phyloP scores from a whole-genome alignment of 2,888 invertebrate species.

The Geotrupes spiniger region DNA sequence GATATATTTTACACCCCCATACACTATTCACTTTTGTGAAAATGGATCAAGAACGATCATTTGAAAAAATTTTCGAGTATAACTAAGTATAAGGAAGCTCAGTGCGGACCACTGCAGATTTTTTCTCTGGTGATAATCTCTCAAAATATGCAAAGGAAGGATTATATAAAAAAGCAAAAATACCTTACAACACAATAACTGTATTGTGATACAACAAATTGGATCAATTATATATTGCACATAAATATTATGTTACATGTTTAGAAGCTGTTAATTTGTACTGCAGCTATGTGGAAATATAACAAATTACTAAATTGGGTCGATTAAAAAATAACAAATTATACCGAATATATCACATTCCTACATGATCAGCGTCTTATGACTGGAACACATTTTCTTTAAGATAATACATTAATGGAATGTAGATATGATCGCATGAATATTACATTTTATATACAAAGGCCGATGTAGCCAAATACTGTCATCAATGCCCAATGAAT shows the following conservation, averaged over 20 bases:
- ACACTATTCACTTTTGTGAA: too few relatives aligned
- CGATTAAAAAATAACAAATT: slow-evolving; percentile 48
- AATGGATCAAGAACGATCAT: too few relatives aligned
- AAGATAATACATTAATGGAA: slow-evolving; percentile 29
- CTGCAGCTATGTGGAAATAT: slow-evolving; percentile 43
- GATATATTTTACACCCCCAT: too few relatives aligned
- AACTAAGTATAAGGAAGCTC: too few relatives aligned
- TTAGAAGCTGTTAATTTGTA: slow-evolving; percentile 47
- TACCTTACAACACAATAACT: slow-evolving; percentile 17
- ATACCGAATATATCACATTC: slow-evolving; percentile 50
- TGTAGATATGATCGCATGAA: slow-evolving; percentile 36
- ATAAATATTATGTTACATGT: slow-evolving; percentile 46
- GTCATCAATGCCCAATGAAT: slow-evolving; percentile 32
- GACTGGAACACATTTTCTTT: slow-evolving; percentile 14
- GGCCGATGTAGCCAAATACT: slow-evolving; percentile 26
- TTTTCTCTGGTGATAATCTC: too few relatives aligned
- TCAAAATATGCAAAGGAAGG: background rate
- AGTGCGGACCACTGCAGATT: too few relatives aligned
- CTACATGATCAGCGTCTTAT: slow-evolving; percentile 47
- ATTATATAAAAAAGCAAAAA: slow-evolving; percentile 16
- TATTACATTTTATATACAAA: slow-evolving; percentile 27
- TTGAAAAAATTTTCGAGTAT: too few relatives aligned
- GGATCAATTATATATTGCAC: slow-evolving; percentile 47
- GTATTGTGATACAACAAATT: slow-evolving; percentile 22
- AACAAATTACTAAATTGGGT: slow-evolving; percentile 45